Evolutionary conservation across 2,797 vertebrate genomes (phyloP).

Genomic region (Betta splendens): DNA sequence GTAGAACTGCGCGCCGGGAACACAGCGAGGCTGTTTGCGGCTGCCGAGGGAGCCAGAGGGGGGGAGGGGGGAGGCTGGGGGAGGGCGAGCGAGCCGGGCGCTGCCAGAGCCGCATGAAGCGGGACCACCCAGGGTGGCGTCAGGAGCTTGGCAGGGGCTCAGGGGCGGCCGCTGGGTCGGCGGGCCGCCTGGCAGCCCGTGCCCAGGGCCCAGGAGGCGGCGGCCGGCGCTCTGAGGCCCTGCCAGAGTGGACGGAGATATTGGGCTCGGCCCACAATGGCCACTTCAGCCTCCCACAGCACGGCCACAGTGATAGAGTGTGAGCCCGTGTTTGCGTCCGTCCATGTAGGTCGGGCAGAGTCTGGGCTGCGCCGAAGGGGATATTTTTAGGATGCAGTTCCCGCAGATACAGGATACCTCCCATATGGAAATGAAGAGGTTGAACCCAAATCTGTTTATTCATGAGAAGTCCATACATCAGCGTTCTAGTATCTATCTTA

Average conservation of each 20-base stretch:
- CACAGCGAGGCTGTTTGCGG: conserved; percentile 78
- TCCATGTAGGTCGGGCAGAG: conserved; percentile 57
- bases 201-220: conserved; percentile 69
- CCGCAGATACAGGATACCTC: conserved; percentile 67
- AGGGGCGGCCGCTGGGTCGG: conserved; percentile 74
- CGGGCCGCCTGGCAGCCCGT: conserved; percentile 67
- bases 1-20: conserved; percentile 71
- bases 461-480: conserved; percentile 61
- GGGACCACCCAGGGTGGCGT: conserved; percentile 84
- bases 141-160: conserved; percentile 81
- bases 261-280: conserved; percentile 76
- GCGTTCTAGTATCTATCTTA: conserved; percentile 52
- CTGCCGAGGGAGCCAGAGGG: conserved; percentile 52
- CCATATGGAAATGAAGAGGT: conserved; percentile 70
- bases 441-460: conserved; percentile 68
- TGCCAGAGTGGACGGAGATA: conserved; percentile 76
- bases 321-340: conserved; percentile 38
- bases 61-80: conserved; percentile 50
- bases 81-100: conserved; percentile 50
- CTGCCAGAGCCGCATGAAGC: conserved; percentile 80
- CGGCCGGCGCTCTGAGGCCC: conserved; percentile 66
- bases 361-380: conserved; percentile 55
- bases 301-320: conserved; percentile 71
- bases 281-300: conserved; percentile 78
- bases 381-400: conserved; percentile 80